These are phyloP conservation scores for Caenorhabditis macrosperma DNA, from an alignment of 2,888 invertebrate species.

Conservation along the genomic window DNA sequence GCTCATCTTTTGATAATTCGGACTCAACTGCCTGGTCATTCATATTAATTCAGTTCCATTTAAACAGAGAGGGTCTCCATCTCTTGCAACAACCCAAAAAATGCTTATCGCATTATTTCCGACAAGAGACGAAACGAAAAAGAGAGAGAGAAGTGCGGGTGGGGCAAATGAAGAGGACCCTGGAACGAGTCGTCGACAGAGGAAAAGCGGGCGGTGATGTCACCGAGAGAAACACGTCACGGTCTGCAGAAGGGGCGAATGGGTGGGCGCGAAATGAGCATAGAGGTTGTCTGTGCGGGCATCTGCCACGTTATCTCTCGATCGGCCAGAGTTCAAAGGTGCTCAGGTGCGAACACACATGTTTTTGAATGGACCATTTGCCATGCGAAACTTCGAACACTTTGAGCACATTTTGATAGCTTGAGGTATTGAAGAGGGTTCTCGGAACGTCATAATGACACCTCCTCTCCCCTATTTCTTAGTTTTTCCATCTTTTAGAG, in stretches of 20 bases:
- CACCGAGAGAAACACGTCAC: conserved; percentile 35
- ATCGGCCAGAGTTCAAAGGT: background rate
- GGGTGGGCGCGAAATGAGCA: background rate
- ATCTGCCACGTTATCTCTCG: background rate
- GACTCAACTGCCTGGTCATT: too few species aligned
- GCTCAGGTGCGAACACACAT: too few species aligned
- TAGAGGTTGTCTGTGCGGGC: background rate
- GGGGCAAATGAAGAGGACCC: conserved; percentile 4
- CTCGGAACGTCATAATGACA: conserved; percentile 23
- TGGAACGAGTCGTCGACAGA: background rate
- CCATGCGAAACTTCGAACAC: too few species aligned
- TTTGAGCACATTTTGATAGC: background rate
- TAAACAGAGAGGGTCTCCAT: too few species aligned
- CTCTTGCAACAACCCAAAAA: too few species aligned
- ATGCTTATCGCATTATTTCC: conserved; percentile 31
- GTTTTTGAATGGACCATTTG: too few species aligned
- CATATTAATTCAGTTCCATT: too few species aligned
- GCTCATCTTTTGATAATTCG: too few species aligned
- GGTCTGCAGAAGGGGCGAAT: conserved; percentile 9
- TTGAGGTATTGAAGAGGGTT: background rate
- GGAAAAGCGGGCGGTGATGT: conserved; percentile 11
- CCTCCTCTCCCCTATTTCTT: conserved; percentile 10
- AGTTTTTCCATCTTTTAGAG: conserved; percentile 13
- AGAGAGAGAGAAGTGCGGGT: conserved; percentile 26
- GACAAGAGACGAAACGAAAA: conserved; percentile 17